A percentile compares a stretch with the other conserved stretches of the same genome.
Conservation (phyloP, 2,888 invertebrate species). For the Oxystoma pomonae region DNA sequence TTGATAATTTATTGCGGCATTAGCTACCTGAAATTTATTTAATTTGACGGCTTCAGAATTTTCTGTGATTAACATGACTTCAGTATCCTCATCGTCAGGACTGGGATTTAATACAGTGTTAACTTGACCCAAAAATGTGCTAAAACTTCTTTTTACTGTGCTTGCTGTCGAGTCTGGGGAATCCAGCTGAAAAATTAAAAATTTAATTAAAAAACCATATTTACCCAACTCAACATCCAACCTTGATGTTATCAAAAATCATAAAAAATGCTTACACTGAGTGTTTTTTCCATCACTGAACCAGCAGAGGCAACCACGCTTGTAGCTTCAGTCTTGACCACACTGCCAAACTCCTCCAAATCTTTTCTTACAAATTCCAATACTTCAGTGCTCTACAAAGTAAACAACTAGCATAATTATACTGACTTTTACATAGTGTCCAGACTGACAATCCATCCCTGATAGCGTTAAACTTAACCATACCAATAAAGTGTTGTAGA, state of each 20-base stretch:
- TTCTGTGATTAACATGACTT: conserved; percentile 62
- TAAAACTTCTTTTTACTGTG: conserved; percentile 67
- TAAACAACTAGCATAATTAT: conserved; percentile 6
- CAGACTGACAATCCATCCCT: too few relatives aligned
- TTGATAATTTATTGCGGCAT: too few relatives aligned
- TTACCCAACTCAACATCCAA: too few relatives aligned
- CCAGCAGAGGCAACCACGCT: conserved; percentile 64
- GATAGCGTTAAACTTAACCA: too few relatives aligned
- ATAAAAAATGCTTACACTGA: conserved; percentile 52
- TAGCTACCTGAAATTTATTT: conserved; percentile 56
- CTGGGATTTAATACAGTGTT: conserved; percentile 65
- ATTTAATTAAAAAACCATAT: background rate
- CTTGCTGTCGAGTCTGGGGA: conserved; percentile 68
- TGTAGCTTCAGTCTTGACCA: conserved; percentile 67
- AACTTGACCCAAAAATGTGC: conserved; percentile 66
- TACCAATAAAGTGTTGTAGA: too few relatives aligned
- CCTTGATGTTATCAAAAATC: too few relatives aligned
- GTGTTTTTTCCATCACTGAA: conserved; percentile 62
- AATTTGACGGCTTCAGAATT: conserved; percentile 62
- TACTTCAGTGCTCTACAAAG: conserved; percentile 63
- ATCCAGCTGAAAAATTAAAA: conserved; percentile 55
- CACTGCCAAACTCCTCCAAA: conserved; percentile 68
- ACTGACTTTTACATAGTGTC: conserved; percentile 13
- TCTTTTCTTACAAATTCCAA: conserved; percentile 74
- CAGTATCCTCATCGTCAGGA: conserved; percentile 66